Evolutionary conservation across 2,797 vertebrate species (phyloP), one percentile per base, ranked within the genome.

Genomic region (Propithecus perrieri): DNA sequence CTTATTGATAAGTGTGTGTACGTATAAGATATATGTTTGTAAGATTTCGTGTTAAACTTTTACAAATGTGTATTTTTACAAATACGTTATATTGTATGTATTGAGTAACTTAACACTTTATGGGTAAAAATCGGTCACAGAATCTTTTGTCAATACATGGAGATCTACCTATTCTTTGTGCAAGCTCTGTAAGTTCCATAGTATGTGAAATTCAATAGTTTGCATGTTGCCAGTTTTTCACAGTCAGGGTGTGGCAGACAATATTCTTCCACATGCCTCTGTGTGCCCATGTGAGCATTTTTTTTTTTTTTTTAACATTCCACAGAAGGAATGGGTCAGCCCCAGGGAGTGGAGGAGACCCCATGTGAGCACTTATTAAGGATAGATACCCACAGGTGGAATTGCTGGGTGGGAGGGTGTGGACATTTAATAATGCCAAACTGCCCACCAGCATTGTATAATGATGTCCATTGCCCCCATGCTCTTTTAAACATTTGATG

Each of bases 51-150:
- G 53, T 91, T 96, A 35, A 94, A 48, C 10, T 81, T 94, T 84
- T 75, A 85, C 48, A 81, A 85, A 81, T 72, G 28, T 2, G 0
- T 78, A 15, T 87, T 81, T 74, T 88, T 76, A 83, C 43, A 81
- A 78, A 91, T 92, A 67, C 8, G n/a, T 7, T 30, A 50, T 89
- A 46, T 28, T 88, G 13, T 95, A 57, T 50, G 6, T 90, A n/a
- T 71, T 90, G 67, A 72, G 53, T 38, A 84, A 69, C 83, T 95
- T 86, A 71, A 81, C 18, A 13, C 94, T 89, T 95, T 85, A 75
- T 96, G 76, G 59, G 69, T 97, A 90, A 80, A 97, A 94, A 72
- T 87, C 63, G 81, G 41, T 81, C 78, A 84, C 88, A 74, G n/a
- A 65, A 93, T 87, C 63, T 91, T 91, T 94, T 61, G 57, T 89